Base-by-base conservation (phyloP, 2,113 vertebrate species). In the Leuciscus idus region DNA sequence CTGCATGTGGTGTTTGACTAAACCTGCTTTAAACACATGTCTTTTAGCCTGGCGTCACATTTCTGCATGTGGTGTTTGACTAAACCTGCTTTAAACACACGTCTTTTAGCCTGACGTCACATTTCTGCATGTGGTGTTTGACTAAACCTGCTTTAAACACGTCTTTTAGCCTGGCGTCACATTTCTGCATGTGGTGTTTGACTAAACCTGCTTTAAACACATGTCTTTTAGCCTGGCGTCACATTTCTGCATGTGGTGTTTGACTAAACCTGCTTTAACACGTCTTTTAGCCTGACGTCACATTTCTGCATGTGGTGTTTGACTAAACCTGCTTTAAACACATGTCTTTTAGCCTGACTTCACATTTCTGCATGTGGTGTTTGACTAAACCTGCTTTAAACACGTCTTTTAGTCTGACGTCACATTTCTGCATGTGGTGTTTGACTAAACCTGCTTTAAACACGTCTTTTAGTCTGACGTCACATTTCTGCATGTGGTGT, bases 161-260 rank as follows among this genome's bases (percentile, higher is more conserved):
- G 33, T 36, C 33, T 36, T 36, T 36, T 36, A 36, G 33, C 26
- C 59, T 36, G 30, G 9, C 21, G 2, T 36, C 48, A 78, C 9
- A 23, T 43, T 21, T 73, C 23, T 46, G 76, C 55, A n/a, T 61
- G 33, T 36, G 33, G 33, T 4, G 33, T 36, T 36, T 36, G 4
- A 36, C 33, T 36, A 36, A 36, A 36, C 33, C 33, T n/a, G 23
- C 33, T 72, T 4, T 26, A 1, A 13, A 30, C 3, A 72, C 17
- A n/a, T n/a, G n/a, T 84, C 21, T 33, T 83, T 88, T 87, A 95
- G 94, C 92, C 91, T 36, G 33, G 4, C 33, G 33, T 4, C 33
- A 36, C 3, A 36, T 36, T 36, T 36, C 36, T 36, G 36, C 36
- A 6, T 36, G 36, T 36, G 36, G 36, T 6, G 36, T 36, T 36